Evolutionary conservation across 2,797 vertebrate genomes (phyloP).

Genomic region (Orientallactaga sibirica): DNA sequence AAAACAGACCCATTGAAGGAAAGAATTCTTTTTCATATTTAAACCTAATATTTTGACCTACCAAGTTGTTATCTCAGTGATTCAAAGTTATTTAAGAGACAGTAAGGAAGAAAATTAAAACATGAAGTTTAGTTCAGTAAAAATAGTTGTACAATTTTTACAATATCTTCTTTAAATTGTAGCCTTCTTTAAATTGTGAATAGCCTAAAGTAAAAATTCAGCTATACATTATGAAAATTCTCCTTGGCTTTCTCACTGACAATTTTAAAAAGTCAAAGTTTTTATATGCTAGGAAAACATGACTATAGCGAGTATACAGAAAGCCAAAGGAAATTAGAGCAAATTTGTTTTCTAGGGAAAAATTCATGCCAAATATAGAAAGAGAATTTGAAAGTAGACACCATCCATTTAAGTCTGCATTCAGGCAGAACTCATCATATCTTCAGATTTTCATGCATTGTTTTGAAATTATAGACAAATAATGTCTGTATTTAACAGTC

Average conservation of each 20-base stretch:
- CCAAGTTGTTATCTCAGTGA: conserved; percentile 20
- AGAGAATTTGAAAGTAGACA: conserved; percentile 61
- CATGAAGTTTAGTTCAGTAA: conserved; percentile 1
- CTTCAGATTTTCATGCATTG: conserved; percentile 29
- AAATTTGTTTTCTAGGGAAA: conserved; percentile 42
- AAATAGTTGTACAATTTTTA: conserved; percentile 17
- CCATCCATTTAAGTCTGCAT: neutral
- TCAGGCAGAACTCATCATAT: neutral
- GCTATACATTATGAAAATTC: conserved; percentile 30
- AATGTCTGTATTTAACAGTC: neutral
- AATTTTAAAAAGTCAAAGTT: conserved; percentile 7
- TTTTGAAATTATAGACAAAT: conserved; percentile 61
- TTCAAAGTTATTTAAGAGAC: neutral
- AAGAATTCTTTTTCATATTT: neutral
- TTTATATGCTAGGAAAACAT: conserved; percentile 46
- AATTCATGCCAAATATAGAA: conserved; percentile 52
- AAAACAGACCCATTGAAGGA: neutral
- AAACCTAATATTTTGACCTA: conserved; percentile 38
- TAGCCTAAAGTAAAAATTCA: neutral
- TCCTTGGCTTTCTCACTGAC: neutral
- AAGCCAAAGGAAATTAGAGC: conserved; percentile 18
- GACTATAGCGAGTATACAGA: conserved; percentile 5
- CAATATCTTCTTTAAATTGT: conserved; percentile 31
- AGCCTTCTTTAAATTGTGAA: neutral
- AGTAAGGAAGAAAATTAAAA: neutral